Conservation (phyloP, 2,797 vertebrate species). For the Eulemur coronatus region DNA sequence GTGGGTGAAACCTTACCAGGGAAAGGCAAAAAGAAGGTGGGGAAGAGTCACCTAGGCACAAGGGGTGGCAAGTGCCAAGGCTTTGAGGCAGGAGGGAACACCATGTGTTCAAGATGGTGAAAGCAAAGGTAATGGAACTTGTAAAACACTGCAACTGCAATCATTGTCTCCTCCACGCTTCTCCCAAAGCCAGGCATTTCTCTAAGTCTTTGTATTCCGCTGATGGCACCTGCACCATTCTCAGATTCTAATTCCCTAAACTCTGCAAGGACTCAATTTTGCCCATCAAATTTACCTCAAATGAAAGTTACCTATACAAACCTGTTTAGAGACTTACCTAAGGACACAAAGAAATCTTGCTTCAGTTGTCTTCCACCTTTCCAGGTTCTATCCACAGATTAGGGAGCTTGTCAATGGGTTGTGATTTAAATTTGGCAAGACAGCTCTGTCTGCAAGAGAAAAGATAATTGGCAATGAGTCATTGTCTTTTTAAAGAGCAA, state of each 20-base stretch:
- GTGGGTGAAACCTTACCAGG: not conserved
- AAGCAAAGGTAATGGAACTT: not conserved
- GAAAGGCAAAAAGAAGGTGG: not conserved
- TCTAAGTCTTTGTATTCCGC: not conserved
- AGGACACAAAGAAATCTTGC: not conserved
- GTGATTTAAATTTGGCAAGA: conserved; percentile 16
- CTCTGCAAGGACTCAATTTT: not conserved
- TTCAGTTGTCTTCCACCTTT: not conserved
- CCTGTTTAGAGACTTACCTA: not conserved
- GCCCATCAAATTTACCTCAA: not conserved
- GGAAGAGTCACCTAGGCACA: not conserved
- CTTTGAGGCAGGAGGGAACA: not conserved
- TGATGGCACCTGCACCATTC: not conserved
- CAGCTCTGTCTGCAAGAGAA: conserved; percentile 29
- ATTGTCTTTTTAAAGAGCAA: conserved; percentile 40
- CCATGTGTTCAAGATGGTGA: not conserved
- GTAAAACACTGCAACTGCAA: not conserved
- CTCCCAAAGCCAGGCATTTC: not conserved
- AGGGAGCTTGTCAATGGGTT: not conserved
- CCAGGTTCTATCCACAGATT: not conserved
- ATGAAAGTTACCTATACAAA: not conserved
- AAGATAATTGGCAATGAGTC: conserved; percentile 38
- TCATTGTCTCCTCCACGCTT: not conserved
- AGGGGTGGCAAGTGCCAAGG: not conserved
- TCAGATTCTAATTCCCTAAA: not conserved